These are phyloP conservation scores for Priapulus caudatus DNA, from an alignment of 2,888 invertebrate genomes.

Conservation along the genomic window DNA sequence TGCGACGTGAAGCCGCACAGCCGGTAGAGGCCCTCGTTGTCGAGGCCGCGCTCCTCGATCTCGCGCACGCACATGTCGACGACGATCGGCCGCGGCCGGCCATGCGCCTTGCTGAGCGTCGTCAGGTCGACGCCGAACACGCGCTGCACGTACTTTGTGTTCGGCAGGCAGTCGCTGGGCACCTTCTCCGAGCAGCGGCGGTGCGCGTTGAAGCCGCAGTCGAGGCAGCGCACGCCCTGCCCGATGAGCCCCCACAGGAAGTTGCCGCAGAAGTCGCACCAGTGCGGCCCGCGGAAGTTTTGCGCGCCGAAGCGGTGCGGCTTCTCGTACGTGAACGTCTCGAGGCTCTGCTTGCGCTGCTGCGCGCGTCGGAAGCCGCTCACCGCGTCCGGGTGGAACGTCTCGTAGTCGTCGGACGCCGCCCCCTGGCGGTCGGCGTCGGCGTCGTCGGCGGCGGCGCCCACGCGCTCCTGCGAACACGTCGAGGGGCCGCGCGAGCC, in stretches of 20 bases:
- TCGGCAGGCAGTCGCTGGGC: slow-evolving; percentile 75
- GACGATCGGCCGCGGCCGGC: slow-evolving; percentile 65
- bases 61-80: slow-evolving; percentile 67
- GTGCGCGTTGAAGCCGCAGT: slow-evolving; percentile 85
- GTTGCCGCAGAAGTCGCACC: slow-evolving; percentile 89
- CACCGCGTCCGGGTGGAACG: slow-evolving; percentile 3
- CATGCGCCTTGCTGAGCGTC: slow-evolving; percentile 69
- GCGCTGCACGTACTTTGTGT: slow-evolving; percentile 69
- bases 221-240: slow-evolving; percentile 83
- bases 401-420: too few relatives aligned
- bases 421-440: too few relatives aligned
- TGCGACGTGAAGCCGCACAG: slow-evolving; percentile 86
- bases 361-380: too few relatives aligned
- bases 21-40: slow-evolving; percentile 78
- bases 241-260: slow-evolving; percentile 90
- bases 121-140: slow-evolving; percentile 85
- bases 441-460: not conserved
- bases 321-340: too few relatives aligned
- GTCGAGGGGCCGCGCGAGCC: too few relatives aligned
- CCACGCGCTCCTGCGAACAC: not conserved
- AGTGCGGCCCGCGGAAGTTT: slow-evolving; percentile 77
- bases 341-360: too few relatives aligned
- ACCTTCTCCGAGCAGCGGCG: slow-evolving; percentile 76
- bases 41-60: slow-evolving; percentile 66
- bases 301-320: too few relatives aligned